phyloP scores from a whole-genome alignment of 37 sponge, comb jelly and placozoan genomes.

The Cladorhizidae sp. region DNA sequence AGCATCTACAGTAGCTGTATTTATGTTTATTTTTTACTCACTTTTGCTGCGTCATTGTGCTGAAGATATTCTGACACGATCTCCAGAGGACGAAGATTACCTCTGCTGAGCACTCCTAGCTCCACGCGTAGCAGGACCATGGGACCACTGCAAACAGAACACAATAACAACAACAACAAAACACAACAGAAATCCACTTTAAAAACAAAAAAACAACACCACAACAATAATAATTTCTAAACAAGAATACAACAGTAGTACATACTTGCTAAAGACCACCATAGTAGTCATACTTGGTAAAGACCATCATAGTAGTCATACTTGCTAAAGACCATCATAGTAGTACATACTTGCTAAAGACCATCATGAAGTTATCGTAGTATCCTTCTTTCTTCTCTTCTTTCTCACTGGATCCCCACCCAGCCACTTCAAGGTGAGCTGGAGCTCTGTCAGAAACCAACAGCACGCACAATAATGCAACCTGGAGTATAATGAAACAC shows the following conservation, averaged over 20 bases:
- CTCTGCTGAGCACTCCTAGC: slow-evolving; percentile 66
- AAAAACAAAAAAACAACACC: background rate
- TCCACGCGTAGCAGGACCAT: slow-evolving; percentile 54
- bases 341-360: slow-evolving; percentile 47
- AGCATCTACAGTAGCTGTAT: background rate
- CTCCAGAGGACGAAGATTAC: slow-evolving; percentile 53
- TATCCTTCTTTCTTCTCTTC: slow-evolving; percentile 57
- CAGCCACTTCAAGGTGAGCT: slow-evolving; percentile 26
- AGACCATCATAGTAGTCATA: background rate
- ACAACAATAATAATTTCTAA: background rate
- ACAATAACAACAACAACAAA: background rate
- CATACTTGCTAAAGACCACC: slow-evolving; percentile 58
- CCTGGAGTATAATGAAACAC: no score
- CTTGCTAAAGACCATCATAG: background rate
- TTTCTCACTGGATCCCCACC: slow-evolving; percentile 50
- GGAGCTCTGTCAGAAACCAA: slow-evolving; percentile 34
- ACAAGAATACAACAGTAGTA: background rate
- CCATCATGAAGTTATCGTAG: slow-evolving; percentile 65
- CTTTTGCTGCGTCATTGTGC: slow-evolving; percentile 21
- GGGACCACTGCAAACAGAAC: slow-evolving; percentile 52
- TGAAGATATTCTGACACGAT: slow-evolving; percentile 65
- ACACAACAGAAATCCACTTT: background rate
- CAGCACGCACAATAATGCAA: no score
- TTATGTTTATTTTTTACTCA: background rate
- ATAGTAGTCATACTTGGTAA: background rate